Conservation (phyloP, 2,888 invertebrate genomes). For the Saturnia pavonia region DNA sequence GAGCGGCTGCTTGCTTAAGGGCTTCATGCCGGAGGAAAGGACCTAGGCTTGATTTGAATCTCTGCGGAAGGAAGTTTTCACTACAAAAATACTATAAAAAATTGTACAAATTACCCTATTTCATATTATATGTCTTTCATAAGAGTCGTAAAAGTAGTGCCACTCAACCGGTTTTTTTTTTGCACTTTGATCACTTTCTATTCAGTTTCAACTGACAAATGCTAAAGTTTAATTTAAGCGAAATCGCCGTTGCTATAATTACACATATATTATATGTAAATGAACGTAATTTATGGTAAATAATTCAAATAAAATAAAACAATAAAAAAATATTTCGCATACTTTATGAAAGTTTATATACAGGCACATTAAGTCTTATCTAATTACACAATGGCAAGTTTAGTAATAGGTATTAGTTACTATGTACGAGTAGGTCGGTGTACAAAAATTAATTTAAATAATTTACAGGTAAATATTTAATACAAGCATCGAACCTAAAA, state of each 20-base stretch:
- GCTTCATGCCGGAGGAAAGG: too few species aligned
- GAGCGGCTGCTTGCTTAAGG: too few species aligned
- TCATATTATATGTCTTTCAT: too few species aligned
- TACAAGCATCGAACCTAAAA: background rate
- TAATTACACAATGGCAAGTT: slow-evolving; percentile 22
- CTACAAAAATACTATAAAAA: too few species aligned
- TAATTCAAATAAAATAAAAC: slow-evolving; percentile 8
- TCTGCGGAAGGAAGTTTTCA: too few species aligned
- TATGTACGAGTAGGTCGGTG: background rate
- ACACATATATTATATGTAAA: background rate
- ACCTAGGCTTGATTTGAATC: too few species aligned
- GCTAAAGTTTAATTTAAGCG: too few species aligned
- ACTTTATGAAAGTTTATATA: slow-evolving; percentile 17
- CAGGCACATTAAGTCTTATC: slow-evolving; percentile 12
- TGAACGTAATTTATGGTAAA: background rate
- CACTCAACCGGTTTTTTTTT: too few species aligned
- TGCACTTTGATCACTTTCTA: too few species aligned
- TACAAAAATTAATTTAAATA: slow-evolving; percentile 12
- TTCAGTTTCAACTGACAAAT: too few species aligned
- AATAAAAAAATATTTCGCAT: background rate
- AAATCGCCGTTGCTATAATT: background rate
- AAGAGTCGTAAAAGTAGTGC: too few species aligned
- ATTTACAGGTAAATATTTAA: slow-evolving; percentile 9
- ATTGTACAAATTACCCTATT: too few species aligned
- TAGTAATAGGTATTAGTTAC: slow-evolving; percentile 17